A percentile compares a stretch with the other conserved stretches of the same genome.
Evolutionary conservation across 1,140 invertebrate genomes (phyloP).

Genomic region (Trichomalopsis sarcophagae): DNA sequence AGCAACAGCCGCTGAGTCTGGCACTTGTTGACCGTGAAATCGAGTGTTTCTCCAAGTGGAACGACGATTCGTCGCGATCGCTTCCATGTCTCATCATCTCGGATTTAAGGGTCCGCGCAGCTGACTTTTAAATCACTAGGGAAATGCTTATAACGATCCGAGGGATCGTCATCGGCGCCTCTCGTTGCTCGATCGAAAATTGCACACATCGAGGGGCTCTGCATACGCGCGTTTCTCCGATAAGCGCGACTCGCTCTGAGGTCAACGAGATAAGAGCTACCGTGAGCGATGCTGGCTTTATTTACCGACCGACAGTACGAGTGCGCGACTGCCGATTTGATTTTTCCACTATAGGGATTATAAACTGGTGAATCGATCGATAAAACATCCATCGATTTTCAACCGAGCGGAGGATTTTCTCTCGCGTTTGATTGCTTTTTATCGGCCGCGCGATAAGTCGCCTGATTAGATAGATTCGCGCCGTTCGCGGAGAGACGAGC

Average conservation of each 20-base stretch:
- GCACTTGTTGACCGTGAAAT: conserved; percentile 38
- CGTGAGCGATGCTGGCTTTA: neutral
- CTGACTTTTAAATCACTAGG: neutral
- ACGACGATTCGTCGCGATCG: conserved; percentile 23
- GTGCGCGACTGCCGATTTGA: neutral
- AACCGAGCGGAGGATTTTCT: too few relatives aligned
- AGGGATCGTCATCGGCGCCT: neutral
- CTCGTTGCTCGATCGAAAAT: neutral
- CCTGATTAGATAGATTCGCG: too few relatives aligned
- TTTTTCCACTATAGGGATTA: neutral
- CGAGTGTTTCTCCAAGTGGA: conserved; percentile 30
- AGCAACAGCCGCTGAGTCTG: conserved; percentile 9
- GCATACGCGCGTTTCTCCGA: neutral
- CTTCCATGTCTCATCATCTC: too few relatives aligned
- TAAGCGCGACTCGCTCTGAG: conserved; percentile 15
- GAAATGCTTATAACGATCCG: neutral
- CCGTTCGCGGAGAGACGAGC: too few relatives aligned
- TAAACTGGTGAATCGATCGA: neutral
- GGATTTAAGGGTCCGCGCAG: too few relatives aligned
- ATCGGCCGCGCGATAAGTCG: too few relatives aligned
- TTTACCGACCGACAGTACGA: conserved; percentile 13
- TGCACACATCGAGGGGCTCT: neutral
- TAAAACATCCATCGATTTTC: neutral
- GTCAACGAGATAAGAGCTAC: conserved; percentile 11
- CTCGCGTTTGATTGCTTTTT: too few relatives aligned